Evolutionary conservation across 2,888 invertebrate species (phyloP), one percentile per base, ranked within the genome.

Genomic region (Teleiodes luculella): DNA sequence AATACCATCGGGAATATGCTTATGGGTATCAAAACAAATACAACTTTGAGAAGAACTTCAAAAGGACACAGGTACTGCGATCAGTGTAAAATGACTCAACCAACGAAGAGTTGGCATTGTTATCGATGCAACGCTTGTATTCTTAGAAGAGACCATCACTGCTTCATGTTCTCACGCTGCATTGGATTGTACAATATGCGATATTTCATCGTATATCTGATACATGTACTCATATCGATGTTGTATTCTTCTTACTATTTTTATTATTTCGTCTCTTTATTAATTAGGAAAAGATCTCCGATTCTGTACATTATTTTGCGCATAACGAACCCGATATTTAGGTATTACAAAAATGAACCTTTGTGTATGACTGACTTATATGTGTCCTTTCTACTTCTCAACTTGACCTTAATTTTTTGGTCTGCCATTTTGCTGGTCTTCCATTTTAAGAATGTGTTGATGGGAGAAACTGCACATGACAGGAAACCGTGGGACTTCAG

Each of bases 81-180:
- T 0, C 72, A 83, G 0, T 98, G 98, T 76, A 93, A 94, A 66
- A 82, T 91, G 13, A 54, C 91, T 3, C 90, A 92, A 3, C 95
- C 96, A 0, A 93, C 94, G 1, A 90, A 95, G 36, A 93, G 96
- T 1, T 96, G 96, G 92, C 98, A 98, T 73, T 98, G 98, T 70
- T 88, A 87, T 33, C 90, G 85, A 0, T 98, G 98, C 78, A 90
- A 94, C 48, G 86, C 90, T 0, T 98, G 98, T 73, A 93, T 98
- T 51, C 70, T 94, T 3, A 94, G 94, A 67, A 88, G 97, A 57
- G 97, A 96, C 70, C 96, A 96, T 77, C 95, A 96, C 72, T 95
- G 97, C 72, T 91, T 94, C 57, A 96, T 97, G 77, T 93, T 95
- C 0, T 94, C 95, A 1, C 93, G 93, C 64, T 97, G 97, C 78